These are phyloP conservation scores for Emmelina monodactyla DNA, from an alignment of 2,888 invertebrate species.

Conservation along the genomic window DNA sequence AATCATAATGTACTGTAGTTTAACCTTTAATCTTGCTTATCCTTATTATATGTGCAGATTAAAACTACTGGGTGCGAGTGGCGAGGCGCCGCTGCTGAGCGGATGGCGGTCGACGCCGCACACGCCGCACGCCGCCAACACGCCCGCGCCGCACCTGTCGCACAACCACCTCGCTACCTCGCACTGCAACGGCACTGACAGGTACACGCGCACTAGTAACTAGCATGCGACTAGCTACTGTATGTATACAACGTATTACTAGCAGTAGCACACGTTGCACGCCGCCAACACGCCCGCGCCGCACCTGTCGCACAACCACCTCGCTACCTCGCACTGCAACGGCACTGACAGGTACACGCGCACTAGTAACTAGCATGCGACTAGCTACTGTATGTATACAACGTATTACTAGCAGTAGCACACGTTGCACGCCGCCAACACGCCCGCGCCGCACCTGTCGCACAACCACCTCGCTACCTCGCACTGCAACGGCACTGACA, in stretches of 20 bases:
- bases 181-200: slow-evolving; percentile 57
- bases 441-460: slow-evolving; percentile 59
- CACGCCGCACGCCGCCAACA: slow-evolving; percentile 50
- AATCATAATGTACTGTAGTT: too few relatives aligned
- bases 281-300: slow-evolving; percentile 58
- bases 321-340: slow-evolving; percentile 53
- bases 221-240: too few relatives aligned
- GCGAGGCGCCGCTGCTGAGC: slow-evolving; percentile 77
- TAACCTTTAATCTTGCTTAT: too few relatives aligned
- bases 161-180: slow-evolving; percentile 57
- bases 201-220: too few relatives aligned
- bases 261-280: slow-evolving; percentile 54
- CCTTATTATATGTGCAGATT: too few relatives aligned
- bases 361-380: too few relatives aligned
- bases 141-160: slow-evolving; percentile 59
- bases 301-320: slow-evolving; percentile 59
- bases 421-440: slow-evolving; percentile 50
- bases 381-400: too few relatives aligned
- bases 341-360: slow-evolving; percentile 56
- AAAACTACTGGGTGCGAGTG: slow-evolving; percentile 76
- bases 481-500: slow-evolving; percentile 57
- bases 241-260: too few relatives aligned
- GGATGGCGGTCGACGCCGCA: slow-evolving; percentile 69
- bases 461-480: slow-evolving; percentile 57
- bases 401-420: too few relatives aligned